Conservation (phyloP, 2,888 invertebrate genomes). For the Thecocarcelia acutangulata region DNA sequence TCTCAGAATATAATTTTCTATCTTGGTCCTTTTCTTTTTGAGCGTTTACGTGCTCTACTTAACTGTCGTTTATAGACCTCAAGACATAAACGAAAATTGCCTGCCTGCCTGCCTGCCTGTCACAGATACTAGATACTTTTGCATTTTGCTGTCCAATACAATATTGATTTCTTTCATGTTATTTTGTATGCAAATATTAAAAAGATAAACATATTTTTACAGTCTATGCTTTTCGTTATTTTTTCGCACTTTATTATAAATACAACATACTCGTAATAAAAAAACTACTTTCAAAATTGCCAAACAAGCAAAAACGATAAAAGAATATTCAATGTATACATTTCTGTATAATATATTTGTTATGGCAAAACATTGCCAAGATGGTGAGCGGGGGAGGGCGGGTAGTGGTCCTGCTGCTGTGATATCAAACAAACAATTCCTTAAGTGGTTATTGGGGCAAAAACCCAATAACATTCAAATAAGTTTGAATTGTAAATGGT, state of each 20-base stretch:
- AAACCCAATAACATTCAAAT: neutral
- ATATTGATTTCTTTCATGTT: conserved; percentile 31
- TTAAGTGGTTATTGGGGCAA: no score
- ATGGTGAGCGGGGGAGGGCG: no score
- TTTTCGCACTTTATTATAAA: neutral
- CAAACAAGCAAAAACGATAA: no score
- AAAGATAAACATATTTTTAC: neutral
- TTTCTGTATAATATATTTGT: no score
- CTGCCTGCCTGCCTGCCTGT: no score
- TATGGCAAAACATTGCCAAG: no score
- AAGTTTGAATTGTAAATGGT: conserved; percentile 39
- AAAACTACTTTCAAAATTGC: no score
- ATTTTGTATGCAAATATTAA: conserved; percentile 10
- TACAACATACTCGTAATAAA: no score
- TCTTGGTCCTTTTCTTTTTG: neutral
- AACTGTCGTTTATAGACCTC: neutral
- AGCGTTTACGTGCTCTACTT: neutral
- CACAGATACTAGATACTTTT: conserved; percentile 19
- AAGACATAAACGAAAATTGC: conserved; percentile 1
- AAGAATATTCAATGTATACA: no score
- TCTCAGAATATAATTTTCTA: neutral
- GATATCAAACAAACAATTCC: no score
- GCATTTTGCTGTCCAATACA: neutral
- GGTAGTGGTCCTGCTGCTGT: no score
- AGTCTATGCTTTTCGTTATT: neutral